Percentiles rank a stretch among this genome's conserved stretches.
Conservation (phyloP, 2,113 vertebrate species). For the Numida meleagris region DNA sequence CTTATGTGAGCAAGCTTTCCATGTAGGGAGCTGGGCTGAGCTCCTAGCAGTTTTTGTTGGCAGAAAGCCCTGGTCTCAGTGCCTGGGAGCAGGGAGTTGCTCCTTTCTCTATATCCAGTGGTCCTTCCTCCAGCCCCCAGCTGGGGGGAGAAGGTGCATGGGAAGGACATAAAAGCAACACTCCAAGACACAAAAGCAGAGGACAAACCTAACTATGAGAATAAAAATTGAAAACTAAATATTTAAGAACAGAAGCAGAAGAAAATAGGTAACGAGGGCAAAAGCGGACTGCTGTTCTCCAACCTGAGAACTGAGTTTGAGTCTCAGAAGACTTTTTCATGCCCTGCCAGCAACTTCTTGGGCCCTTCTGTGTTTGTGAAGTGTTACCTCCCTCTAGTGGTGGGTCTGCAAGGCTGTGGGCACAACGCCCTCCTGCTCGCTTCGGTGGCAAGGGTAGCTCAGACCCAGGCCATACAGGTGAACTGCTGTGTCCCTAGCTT, state of each 20-base stretch:
- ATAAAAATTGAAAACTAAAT: not conserved
- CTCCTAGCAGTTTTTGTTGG: not conserved
- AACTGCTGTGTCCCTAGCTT: not conserved
- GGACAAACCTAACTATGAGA: not conserved
- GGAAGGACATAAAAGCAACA: not conserved
- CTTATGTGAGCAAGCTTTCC: not conserved
- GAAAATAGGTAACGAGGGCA: not conserved
- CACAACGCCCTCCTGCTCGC: not conserved
- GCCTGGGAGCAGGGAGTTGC: not conserved
- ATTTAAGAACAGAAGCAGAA: not conserved
- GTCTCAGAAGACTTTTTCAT: not conserved
- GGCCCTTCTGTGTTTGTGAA: not conserved
- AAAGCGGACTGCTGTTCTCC: not conserved
- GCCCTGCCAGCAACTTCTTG: not conserved
- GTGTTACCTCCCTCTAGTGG: conserved; percentile 60
- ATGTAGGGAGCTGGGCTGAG: not conserved
- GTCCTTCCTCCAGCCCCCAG: not conserved
- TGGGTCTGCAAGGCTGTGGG: not conserved
- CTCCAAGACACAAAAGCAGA: accelerated
- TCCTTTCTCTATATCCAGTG: not conserved
- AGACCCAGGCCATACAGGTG: not conserved
- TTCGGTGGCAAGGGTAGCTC: not conserved
- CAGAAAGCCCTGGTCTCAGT: not conserved
- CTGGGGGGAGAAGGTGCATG: not conserved
- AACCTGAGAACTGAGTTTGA: not conserved